Evolutionary conservation across 2,888 invertebrate genomes (phyloP).

Genomic region (Gandaritis pyraliata): DNA sequence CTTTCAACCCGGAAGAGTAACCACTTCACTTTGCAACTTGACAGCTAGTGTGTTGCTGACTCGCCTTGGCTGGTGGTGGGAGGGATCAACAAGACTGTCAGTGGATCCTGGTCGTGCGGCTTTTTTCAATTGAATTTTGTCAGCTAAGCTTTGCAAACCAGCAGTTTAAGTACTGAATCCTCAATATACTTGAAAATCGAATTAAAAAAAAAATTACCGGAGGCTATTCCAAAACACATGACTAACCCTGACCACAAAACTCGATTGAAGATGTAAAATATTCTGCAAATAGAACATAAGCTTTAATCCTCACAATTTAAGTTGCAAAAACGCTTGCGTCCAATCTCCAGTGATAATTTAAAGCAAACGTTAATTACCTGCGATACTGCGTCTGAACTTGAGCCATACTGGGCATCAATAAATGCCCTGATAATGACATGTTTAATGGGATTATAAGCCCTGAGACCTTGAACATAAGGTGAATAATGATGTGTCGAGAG

Average conservation of each 20-base stretch:
- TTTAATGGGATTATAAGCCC: slow-evolving; percentile 44
- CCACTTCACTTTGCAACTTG: slow-evolving; percentile 46
- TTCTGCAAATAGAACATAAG: background rate
- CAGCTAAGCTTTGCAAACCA: too few relatives aligned
- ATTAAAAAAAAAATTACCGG: too few relatives aligned
- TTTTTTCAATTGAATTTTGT: too few relatives aligned
- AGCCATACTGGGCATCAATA: slow-evolving; percentile 55
- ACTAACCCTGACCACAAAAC: too few relatives aligned
- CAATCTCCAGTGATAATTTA: background rate
- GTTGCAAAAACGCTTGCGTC: background rate
- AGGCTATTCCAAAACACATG: too few relatives aligned
- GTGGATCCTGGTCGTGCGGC: background rate
- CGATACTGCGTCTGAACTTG: slow-evolving; percentile 50
- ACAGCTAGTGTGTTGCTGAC: slow-evolving; percentile 7
- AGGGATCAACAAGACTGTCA: background rate
- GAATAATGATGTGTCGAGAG: slow-evolving; percentile 36
- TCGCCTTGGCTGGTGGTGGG: background rate
- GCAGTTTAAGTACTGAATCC: too few relatives aligned
- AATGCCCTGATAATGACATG: slow-evolving; percentile 39
- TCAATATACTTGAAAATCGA: too few relatives aligned
- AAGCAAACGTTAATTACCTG: background rate
- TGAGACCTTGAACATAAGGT: slow-evolving; percentile 31
- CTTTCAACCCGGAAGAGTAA: slow-evolving; percentile 76
- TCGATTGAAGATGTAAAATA: background rate
- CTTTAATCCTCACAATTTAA: background rate